phyloP scores from a whole-genome alignment of 2,797 vertebrate genomes.

The Hippoglossus hippoglossus region DNA sequence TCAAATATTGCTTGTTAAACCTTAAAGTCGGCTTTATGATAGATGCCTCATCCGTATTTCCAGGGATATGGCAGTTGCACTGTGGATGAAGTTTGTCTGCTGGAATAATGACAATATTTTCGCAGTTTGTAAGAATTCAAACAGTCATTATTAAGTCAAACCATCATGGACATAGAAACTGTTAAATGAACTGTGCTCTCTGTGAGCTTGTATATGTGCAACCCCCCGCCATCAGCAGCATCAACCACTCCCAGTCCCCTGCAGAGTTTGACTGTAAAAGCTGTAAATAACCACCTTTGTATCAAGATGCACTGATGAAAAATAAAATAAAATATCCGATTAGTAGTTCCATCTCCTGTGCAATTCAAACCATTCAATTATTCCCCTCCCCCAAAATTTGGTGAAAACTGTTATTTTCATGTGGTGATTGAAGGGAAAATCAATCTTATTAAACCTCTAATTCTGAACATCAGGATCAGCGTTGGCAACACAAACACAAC shows the following conservation, averaged over 20 bases:
- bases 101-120: conserved; percentile 55
- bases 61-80: conserved; percentile 17
- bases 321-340: conserved; percentile 21
- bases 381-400: conserved; percentile 15
- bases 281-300: conserved; percentile 56
- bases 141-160: conserved; percentile 61
- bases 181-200: conserved; percentile 49
- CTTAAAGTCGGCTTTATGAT: conserved; percentile 22
- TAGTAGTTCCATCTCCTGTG: conserved; percentile 20
- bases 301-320: conserved; percentile 35
- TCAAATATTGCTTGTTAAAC: conserved; percentile 12
- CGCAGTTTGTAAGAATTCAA: conserved; percentile 46
- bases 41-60: no score
- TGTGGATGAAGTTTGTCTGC: conserved; percentile 40
- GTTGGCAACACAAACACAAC: conserved; percentile 45
- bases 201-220: conserved; percentile 47
- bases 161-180: conserved; percentile 60
- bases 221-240: conserved; percentile 53
- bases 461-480: conserved; percentile 47
- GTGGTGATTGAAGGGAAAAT: conserved; percentile 34
- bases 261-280: conserved; percentile 52
- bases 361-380: conserved; percentile 26
- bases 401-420: conserved; percentile 28
- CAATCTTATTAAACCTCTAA: conserved; percentile 46
- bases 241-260: conserved; percentile 37